Evolutionary conservation across 2,113 vertebrate genomes (phyloP), one percentile per base, ranked within the genome.

Genomic region (Melanerpes aurifrons): DNA sequence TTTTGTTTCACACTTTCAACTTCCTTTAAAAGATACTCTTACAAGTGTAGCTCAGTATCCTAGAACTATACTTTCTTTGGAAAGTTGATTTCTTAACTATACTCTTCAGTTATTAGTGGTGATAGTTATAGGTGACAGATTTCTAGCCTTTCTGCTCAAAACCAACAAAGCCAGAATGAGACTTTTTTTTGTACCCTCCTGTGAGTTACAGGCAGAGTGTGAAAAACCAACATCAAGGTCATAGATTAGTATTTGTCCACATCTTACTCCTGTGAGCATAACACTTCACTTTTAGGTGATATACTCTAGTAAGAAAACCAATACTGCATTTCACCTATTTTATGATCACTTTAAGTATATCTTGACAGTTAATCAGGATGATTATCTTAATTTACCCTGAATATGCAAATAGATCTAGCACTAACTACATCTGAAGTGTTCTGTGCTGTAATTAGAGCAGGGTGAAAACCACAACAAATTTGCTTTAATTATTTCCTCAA

Each of bases 341-440:
- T 82, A 77, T 67, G 32, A 92, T 86, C 4, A 0, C 4, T 76
- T 78, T 67, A 80, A 3, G 0, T 74, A 56, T 64, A 90, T 88
- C 66, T 95, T 73, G 80, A 87, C 17, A 89, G 70, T 74, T 73
- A 70, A 93, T 71, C 76, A 81, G 26, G 28, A 80, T 70, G 19
- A 86, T 53, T 82, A 95, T 85, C 94, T 95, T 91, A 86, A 95
- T 86, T 91, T 90, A 53, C 17, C 79, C 26, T 64, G 35, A 93
- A 89, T 76, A 92, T 83, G 35, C 47, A 86, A 95, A 87, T 72
- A 58, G 26, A 53, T 82, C 92, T 92, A 69, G 73, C 76, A 85
- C 77, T 59, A 82, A 87, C 19, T 85, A 56, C 50, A 81, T 70
- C 54, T 84, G 72, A 95, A 93, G 56, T 54, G 67, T 61, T 91